Conservation (phyloP, 30 jellyfish, hydroid and myxozoan species). For the Turritopsis rubra region DNA sequence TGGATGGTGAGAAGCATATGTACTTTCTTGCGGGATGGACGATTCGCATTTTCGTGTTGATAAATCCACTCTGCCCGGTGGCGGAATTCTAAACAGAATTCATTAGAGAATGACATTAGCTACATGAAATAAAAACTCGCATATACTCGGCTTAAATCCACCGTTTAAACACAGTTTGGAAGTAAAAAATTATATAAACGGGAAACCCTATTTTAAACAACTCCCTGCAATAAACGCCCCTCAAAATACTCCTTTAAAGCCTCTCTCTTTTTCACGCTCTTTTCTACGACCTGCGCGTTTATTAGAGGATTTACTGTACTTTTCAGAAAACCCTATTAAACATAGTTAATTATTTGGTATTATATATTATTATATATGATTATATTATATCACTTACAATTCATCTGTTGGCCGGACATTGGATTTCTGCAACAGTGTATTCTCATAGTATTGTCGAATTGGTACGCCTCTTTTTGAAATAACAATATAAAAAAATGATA, state of each 20-base stretch:
- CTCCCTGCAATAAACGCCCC: too few relatives aligned
- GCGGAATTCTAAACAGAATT: conserved; percentile 40
- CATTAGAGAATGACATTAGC: not conserved
- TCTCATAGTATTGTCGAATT: conserved; percentile 47
- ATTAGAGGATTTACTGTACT: too few relatives aligned
- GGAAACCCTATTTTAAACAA: too few relatives aligned
- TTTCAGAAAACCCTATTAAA: too few relatives aligned
- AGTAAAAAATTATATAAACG: too few relatives aligned
- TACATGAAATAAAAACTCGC: too few relatives aligned
- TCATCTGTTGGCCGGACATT: conserved; percentile 57
- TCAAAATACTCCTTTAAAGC: too few relatives aligned
- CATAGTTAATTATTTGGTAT: not conserved
- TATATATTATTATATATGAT: not conserved
- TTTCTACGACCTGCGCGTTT: too few relatives aligned
- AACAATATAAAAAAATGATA: not conserved
- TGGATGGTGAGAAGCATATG: conserved; percentile 56
- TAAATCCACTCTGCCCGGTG: conserved; percentile 50
- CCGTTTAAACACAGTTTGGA: too few relatives aligned
- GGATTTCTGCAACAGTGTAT: conserved; percentile 48
- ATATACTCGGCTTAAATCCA: too few relatives aligned
- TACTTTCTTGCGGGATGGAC: conserved; percentile 68
- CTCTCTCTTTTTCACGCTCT: too few relatives aligned
- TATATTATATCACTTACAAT: conserved; percentile 59
- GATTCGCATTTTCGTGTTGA: conserved; percentile 13
- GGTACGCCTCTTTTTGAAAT: conserved; percentile 39